Evolutionary conservation across 1,140 invertebrate species (phyloP), one percentile per base, ranked within the genome.

Genomic region (Solenopsis fugax): DNA sequence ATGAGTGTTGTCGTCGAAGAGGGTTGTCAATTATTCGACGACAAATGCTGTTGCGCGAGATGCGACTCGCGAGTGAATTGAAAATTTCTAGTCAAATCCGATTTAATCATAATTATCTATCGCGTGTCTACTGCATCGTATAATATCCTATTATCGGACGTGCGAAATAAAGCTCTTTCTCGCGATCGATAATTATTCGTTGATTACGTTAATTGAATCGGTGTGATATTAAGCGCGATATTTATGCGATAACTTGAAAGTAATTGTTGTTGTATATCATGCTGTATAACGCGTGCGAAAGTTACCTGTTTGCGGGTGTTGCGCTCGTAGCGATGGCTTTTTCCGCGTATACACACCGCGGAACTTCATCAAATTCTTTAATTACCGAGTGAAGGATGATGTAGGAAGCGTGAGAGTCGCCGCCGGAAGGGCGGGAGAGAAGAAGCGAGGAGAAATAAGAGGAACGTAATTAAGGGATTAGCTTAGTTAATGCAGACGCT

Each of bases 391-490:
- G 80, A 84, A 84, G 80, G 80, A 84, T 84, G 80, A 60, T 84
- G 80, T 50, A 84, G 69, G 80, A 84, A 84, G 58, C 34, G 18
- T 67, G 21, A 45, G 58, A 89, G 82, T 89, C 88, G 67, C 60
- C 45, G 80, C 80, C 71, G 60, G 71, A 58, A 58, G 71, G 56
- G 24, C 24, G 56, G 29, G 56, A 50, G 65, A 86, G 75, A 80
- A 78, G 84, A 82, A 82, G 75, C 76, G 88, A 58, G 58, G 62
- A 75, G 88, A 89, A 87, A 82, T 84, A 84, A 82, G 58, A 87
- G 72, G 77, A 41, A 54, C 72, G 77, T 89, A 90, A 90, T 90
- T 90, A 90, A 89, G 85, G 71, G 89, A 80, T 84, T 81, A 87
- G 88, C 88, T 89, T 62, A 73, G 85, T 90, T 90, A 90, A 89